Conservation (phyloP, 2,797 vertebrate genomes). For the Clarias laeviceps region DNA sequence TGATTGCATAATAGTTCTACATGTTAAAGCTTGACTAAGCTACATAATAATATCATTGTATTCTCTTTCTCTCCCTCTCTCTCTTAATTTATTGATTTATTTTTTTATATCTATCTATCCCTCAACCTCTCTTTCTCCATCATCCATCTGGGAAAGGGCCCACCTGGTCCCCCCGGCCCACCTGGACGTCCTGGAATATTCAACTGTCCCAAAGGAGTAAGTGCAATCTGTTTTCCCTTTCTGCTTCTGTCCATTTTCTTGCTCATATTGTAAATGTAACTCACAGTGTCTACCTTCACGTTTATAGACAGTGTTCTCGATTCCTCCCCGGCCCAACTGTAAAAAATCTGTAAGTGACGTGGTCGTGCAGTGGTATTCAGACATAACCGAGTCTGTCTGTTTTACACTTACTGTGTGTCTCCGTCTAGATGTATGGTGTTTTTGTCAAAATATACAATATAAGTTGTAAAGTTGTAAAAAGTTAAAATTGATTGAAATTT, state of each 20-base stretch:
- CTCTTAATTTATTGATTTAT: too few relatives aligned
- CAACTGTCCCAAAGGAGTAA: slow-evolving; percentile 78
- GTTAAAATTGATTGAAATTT: not conserved
- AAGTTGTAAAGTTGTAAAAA: not conserved
- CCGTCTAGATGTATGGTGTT: not conserved
- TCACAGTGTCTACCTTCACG: slow-evolving; percentile 40
- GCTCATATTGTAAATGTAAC: not conserved
- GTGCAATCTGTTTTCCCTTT: slow-evolving; percentile 54
- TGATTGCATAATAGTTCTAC: not conserved
- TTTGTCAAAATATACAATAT: slow-evolving; percentile 23
- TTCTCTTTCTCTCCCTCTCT: not conserved
- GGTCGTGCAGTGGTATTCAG: not conserved
- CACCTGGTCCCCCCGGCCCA: slow-evolving; percentile 76
- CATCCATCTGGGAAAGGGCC: slow-evolving; percentile 63
- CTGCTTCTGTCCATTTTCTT: slow-evolving; percentile 6
- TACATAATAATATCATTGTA: not conserved
- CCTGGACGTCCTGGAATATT: slow-evolving; percentile 78
- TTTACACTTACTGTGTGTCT: slow-evolving; percentile 1
- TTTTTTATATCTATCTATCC: not conserved
- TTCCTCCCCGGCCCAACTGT: slow-evolving; percentile 89
- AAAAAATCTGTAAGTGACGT: slow-evolving; percentile 87
- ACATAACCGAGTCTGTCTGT: not conserved
- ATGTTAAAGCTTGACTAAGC: not conserved
- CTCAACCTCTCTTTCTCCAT: not conserved
- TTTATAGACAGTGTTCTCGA: slow-evolving; percentile 87